Conservation (phyloP, 2,797 vertebrate species). For the Clarias fuscus region DNA sequence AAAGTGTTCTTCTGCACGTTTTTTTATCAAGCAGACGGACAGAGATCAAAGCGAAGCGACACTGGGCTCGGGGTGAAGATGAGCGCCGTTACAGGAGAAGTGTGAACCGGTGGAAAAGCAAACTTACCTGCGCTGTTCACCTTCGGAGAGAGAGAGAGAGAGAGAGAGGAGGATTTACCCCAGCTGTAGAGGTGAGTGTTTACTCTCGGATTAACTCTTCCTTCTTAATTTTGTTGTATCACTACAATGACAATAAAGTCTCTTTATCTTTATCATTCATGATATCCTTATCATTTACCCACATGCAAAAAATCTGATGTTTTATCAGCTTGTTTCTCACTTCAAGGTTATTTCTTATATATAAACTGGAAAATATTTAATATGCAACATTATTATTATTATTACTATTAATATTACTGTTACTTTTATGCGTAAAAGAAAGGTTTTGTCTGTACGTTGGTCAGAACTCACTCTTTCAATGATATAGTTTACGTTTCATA, state of each 20-base stretch:
- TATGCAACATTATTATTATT: too few relatives aligned
- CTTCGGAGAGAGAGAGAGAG: neutral
- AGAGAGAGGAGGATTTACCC: slow-evolving; percentile 35
- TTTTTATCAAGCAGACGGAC: neutral
- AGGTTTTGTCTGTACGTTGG: too few relatives aligned
- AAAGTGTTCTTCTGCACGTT: neutral
- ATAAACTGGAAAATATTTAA: neutral
- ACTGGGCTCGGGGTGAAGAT: neutral
- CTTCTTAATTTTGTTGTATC: too few relatives aligned
- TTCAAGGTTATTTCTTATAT: neutral
- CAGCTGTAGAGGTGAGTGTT: slow-evolving; percentile 46
- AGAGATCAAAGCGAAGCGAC: neutral
- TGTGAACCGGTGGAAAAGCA: neutral
- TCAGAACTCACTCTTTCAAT: too few relatives aligned
- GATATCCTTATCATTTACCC: neutral
- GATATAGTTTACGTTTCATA: too few relatives aligned
- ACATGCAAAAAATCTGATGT: neutral
- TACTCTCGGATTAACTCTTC: neutral
- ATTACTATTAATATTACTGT: too few relatives aligned
- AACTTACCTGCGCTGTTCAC: slow-evolving; percentile 10
- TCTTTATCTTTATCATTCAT: neutral
- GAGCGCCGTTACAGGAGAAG: neutral
- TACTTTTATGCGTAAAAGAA: too few relatives aligned
- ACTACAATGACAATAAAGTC: too few relatives aligned
- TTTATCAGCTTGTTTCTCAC: neutral